These are phyloP conservation scores for Heliothis peltigera DNA, from an alignment of 2,888 invertebrate species.

Conservation along the genomic window DNA sequence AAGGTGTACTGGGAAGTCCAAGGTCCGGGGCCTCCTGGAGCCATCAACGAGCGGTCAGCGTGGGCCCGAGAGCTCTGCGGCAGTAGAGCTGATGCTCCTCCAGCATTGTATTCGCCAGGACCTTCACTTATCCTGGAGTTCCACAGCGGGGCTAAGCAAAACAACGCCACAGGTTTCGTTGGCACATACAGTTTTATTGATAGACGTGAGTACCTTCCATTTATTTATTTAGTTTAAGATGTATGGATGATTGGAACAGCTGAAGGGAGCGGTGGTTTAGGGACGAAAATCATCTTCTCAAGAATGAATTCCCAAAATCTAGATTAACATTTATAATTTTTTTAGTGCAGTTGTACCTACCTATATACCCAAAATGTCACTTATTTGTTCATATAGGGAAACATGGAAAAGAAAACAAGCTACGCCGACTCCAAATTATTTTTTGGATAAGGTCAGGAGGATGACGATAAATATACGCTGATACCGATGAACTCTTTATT, in stretches of 20 bases:
- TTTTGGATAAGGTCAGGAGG: no score
- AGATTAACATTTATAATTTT: no score
- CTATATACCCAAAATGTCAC: no score
- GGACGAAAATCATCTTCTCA: no score
- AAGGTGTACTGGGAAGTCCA: slow-evolving; percentile 95
- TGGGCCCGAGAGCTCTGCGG: slow-evolving; percentile 94
- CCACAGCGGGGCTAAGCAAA: slow-evolving; percentile 90
- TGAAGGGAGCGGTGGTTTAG: no score
- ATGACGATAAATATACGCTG: no score
- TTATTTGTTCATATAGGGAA: no score
- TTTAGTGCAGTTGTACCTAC: no score
- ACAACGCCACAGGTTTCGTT: slow-evolving; percentile 92
- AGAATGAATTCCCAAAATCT: no score
- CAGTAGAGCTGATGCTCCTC: slow-evolving; percentile 91
- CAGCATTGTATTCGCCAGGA: slow-evolving; percentile 93
- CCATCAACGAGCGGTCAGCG: slow-evolving; percentile 93
- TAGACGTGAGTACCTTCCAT: slow-evolving; percentile 90
- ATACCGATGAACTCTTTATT: no score
- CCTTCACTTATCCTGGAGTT: slow-evolving; percentile 94
- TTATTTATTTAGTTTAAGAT: neutral
- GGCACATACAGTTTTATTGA: slow-evolving; percentile 94
- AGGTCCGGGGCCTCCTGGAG: slow-evolving; percentile 91
- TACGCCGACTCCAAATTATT: no score
- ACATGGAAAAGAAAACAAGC: no score
- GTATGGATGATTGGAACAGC: neutral